These are phyloP conservation scores for Adelphocoris suturalis DNA, from an alignment of 2,888 invertebrate species.

Conservation along the genomic window DNA sequence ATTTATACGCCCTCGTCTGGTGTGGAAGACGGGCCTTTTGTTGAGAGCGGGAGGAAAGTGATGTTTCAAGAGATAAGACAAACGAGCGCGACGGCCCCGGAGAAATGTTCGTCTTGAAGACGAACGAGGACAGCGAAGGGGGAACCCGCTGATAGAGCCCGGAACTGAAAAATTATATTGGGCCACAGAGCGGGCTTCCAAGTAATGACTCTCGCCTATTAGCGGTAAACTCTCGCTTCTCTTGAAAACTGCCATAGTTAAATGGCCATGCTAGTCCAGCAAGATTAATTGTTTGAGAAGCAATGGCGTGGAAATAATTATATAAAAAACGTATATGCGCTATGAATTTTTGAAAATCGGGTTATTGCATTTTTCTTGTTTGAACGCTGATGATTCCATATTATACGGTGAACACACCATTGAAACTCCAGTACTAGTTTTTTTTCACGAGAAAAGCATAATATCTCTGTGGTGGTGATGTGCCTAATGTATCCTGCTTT, in stretches of 20 bases:
- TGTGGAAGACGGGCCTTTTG: not conserved
- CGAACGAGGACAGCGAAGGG: not conserved
- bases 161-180: slow-evolving; percentile 31
- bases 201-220: slow-evolving; percentile 2
- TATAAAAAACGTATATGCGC: too few species aligned
- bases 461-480: too few species aligned
- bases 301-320: too few species aligned
- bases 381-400: too few species aligned
- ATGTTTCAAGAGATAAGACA: slow-evolving; percentile 30
- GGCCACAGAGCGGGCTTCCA: not conserved
- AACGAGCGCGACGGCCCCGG: not conserved
- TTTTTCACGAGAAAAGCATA: too few species aligned
- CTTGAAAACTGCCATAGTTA: slow-evolving; percentile 13
- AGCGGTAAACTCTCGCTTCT: slow-evolving; percentile 16
- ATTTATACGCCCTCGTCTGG: not conserved
- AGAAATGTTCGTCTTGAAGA: slow-evolving; percentile 1
- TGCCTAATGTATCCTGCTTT: too few species aligned
- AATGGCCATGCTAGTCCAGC: not conserved
- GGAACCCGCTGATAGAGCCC: slow-evolving; percentile 14
- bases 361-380: too few species aligned
- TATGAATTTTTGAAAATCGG: too few species aligned
- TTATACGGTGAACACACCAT: too few species aligned
- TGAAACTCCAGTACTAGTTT: too few species aligned
- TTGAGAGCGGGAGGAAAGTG: slow-evolving; percentile 11
- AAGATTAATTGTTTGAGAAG: not conserved